Conservation (phyloP, 2,113 vertebrate species). For the Sardina pilchardus region DNA sequence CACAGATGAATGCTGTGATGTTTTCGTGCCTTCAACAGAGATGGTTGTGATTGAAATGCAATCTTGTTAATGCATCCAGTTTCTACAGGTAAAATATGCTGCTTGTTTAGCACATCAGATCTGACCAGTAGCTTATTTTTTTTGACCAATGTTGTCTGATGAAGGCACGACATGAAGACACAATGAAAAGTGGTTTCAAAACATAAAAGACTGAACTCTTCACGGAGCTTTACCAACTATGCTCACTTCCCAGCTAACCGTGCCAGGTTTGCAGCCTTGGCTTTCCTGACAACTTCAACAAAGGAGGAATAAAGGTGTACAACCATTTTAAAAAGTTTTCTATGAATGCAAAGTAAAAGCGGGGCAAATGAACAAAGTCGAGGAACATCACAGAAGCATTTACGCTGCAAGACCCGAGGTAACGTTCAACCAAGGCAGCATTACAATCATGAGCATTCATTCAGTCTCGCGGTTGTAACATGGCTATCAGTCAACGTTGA, state of each 20-base stretch:
- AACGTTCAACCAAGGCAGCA: no score
- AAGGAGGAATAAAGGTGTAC: not conserved
- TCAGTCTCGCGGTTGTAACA: no score
- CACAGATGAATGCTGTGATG: not conserved
- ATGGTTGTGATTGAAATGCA: not conserved
- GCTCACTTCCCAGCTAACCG: not conserved
- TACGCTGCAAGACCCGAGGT: conserved; percentile 19
- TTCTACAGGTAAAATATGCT: not conserved
- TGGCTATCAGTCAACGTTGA: no score
- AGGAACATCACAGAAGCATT: not conserved
- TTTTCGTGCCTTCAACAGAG: conserved; percentile 33
- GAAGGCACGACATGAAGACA: not conserved
- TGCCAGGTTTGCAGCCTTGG: not conserved
- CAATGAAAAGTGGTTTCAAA: conserved; percentile 1
- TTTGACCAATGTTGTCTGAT: not conserved
- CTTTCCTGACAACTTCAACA: not conserved
- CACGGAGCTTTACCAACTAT: not conserved
- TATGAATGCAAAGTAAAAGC: conserved; percentile 5
- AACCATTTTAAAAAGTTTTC: conserved; percentile 1
- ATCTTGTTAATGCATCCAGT: not conserved
- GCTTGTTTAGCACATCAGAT: not conserved
- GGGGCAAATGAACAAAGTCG: no score
- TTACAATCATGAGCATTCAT: no score
- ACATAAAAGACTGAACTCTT: conserved; percentile 7
- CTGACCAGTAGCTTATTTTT: no score